A percentile compares a stretch with the other conserved stretches of the same genome.
Conservation (phyloP, 35 echinoderm and acorn worm species). For the Strongylocentrotus purpuratus region DNA sequence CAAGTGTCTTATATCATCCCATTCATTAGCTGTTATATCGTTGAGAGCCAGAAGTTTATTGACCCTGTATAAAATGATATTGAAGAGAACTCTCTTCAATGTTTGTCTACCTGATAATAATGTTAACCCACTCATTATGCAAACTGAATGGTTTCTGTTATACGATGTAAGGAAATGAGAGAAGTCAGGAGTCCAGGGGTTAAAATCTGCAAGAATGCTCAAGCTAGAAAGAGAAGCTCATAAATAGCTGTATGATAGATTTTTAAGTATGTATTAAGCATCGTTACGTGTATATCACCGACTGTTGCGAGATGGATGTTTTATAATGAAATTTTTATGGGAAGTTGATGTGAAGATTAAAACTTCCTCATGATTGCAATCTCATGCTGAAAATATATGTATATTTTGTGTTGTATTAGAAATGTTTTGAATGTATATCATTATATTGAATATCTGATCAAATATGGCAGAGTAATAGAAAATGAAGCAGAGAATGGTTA, state of each 20-base stretch:
- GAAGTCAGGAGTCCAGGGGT: not conserved
- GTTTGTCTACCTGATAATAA: not conserved
- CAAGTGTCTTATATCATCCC: not conserved
- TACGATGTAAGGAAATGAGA: too few relatives aligned
- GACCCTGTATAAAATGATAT: too few relatives aligned
- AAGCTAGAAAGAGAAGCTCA: not conserved
- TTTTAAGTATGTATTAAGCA: not conserved
- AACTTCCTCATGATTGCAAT: conserved; percentile 2
- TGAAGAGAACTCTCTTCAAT: too few relatives aligned
- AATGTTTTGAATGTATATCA: not conserved
- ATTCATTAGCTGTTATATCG: not conserved
- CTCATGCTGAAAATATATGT: conserved; percentile 4
- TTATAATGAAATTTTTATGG: conserved; percentile 5
- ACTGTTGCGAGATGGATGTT: not conserved
- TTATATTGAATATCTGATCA: not conserved
- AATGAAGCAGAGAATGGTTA: not conserved
- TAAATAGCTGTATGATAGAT: not conserved
- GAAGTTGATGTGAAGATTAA: not conserved
- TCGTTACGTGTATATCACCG: not conserved
- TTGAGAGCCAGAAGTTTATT: too few relatives aligned
- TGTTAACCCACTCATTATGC: not conserved
- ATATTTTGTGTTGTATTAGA: conserved; percentile 5
- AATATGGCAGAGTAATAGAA: not conserved
- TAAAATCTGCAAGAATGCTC: not conserved
- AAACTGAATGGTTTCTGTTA: not conserved